Conservation (phyloP, 37 sponge, comb jelly and placozoan species). For the Hormiphora californensis region DNA sequence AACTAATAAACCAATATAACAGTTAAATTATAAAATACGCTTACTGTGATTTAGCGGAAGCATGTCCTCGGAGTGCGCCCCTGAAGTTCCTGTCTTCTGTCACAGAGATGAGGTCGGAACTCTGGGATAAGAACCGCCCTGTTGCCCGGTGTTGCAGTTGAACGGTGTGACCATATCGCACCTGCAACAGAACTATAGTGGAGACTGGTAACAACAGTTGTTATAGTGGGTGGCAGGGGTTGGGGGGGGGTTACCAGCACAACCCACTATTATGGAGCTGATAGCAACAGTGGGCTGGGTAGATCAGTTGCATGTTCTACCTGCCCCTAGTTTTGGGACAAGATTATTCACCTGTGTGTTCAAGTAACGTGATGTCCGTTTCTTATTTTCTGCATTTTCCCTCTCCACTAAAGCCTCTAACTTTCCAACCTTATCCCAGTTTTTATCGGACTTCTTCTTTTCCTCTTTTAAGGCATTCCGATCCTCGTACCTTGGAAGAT, state of each 20-base stretch:
- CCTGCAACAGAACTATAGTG: not conserved
- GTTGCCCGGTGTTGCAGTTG: constrained; percentile 5
- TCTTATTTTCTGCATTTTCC: not conserved
- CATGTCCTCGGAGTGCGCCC: not conserved
- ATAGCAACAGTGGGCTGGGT: too few relatives aligned
- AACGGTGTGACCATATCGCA: not conserved
- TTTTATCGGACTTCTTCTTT: not conserved
- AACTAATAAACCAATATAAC: too few relatives aligned
- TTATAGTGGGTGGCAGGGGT: too few relatives aligned
- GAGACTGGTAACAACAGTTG: too few relatives aligned
- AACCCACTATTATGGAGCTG: too few relatives aligned
- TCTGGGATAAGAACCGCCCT: not conserved
- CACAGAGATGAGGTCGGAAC: not conserved
- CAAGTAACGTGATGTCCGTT: not conserved
- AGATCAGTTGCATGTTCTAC: too few relatives aligned
- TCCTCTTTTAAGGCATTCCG: not conserved
- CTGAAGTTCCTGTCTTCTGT: not conserved
- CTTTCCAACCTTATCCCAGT: not conserved
- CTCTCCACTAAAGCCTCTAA: not conserved
- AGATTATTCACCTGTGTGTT: too few relatives aligned
- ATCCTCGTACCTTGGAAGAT: not conserved
- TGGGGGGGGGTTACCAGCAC: too few relatives aligned
- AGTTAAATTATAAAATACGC: too few relatives aligned
- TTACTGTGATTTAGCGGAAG: too few relatives aligned
- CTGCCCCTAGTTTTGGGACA: too few relatives aligned